These are phyloP conservation scores for Dromococcyx pavoninus DNA, from an alignment of 2,797 vertebrate genomes.

Conservation along the genomic window DNA sequence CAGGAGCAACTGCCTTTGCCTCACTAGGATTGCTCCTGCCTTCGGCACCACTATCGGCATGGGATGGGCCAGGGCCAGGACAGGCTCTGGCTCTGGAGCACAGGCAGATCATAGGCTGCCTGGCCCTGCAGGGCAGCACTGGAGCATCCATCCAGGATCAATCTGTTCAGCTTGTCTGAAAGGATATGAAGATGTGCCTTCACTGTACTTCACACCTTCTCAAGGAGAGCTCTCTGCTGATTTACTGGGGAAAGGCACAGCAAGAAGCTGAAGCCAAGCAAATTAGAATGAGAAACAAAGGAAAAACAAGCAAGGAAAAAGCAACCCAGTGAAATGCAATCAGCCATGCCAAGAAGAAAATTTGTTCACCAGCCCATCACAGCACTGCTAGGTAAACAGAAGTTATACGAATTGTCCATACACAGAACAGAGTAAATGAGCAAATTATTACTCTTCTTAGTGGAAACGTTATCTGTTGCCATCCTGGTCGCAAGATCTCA, in stretches of 20 bases:
- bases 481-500: background rate
- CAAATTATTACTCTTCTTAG: background rate
- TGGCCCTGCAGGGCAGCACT: background rate
- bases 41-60: background rate
- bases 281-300: background rate
- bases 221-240: background rate
- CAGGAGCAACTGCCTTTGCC: background rate
- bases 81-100: background rate
- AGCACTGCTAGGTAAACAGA: background rate
- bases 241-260: background rate
- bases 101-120: background rate
- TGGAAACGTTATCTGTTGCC: background rate
- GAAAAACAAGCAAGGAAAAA: background rate
- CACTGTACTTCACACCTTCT: background rate
- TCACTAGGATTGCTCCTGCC: too few species aligned
- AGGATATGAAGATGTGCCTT: background rate
- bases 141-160: background rate
- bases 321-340: background rate
- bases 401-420: background rate
- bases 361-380: too few species aligned
- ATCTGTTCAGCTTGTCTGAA: background rate
- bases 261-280: background rate
- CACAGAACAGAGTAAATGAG: background rate
- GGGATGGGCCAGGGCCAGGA: fast-evolving
- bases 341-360: background rate